Conservation (phyloP, 2,888 invertebrate genomes). For the Apotomis turbidana region DNA sequence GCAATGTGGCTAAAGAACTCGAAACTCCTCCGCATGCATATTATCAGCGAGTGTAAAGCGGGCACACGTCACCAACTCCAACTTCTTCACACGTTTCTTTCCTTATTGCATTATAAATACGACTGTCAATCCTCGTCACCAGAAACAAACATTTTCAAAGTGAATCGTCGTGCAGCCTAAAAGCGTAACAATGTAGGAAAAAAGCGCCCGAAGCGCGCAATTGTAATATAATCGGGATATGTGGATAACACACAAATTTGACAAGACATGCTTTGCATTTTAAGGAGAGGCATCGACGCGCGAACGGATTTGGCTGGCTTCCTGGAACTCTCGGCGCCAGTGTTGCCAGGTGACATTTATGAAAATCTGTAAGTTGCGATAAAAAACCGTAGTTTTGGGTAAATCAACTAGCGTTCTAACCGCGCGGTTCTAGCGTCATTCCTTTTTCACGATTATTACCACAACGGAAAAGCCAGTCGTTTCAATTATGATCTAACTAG, state of each 20-base stretch:
- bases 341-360: no score
- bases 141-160: conserved; percentile 1
- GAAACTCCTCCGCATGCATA: no score
- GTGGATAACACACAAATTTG: conserved; percentile 30
- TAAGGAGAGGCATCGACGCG: conserved; percentile 14
- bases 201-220: conserved; percentile 13
- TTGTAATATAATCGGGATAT: conserved; percentile 32
- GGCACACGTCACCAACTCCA: not conserved
- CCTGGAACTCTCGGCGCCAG: not conserved
- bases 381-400: no score
- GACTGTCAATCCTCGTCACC: not conserved
- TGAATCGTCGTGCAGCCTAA: conserved; percentile 13
- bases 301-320: conserved; percentile 3
- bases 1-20: no score
- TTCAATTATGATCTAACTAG: no score
- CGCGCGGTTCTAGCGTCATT: no score
- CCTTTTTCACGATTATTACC: no score
- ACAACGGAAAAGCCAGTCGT: no score
- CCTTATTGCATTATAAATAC: not conserved
- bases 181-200: conserved; percentile 34
- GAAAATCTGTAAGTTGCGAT: no score
- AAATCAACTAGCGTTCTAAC: no score
- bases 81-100: not conserved
- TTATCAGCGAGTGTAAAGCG: no score
- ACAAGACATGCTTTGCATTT: conserved; percentile 41